Evolutionary conservation across 1,140 invertebrate species (phyloP).

Genomic region (Adelges cooleyi): DNA sequence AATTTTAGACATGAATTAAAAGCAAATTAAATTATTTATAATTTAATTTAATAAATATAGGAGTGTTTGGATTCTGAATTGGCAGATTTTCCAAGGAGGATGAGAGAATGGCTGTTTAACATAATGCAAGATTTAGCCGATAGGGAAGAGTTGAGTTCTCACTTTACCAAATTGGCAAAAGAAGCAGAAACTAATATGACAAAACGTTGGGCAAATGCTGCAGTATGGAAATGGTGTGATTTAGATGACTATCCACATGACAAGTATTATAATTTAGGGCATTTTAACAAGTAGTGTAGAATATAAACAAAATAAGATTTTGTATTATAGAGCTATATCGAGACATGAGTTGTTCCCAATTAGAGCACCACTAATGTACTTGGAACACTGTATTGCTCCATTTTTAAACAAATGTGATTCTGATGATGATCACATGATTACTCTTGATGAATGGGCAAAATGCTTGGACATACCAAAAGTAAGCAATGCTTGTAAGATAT

Average conservation of each 20-base stretch:
- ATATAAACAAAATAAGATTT: not conserved
- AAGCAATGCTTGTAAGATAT: slow-evolving; percentile 28
- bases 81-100: slow-evolving; percentile 80
- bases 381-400: slow-evolving; percentile 91
- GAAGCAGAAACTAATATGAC: slow-evolving; percentile 77
- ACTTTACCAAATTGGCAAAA: slow-evolving; percentile 73
- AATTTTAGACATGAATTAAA: too few relatives aligned
- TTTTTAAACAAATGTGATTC: slow-evolving; percentile 81
- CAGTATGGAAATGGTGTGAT: slow-evolving; percentile 95
- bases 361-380: slow-evolving; percentile 74
- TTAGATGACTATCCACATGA: slow-evolving; percentile 79
- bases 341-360: slow-evolving; percentile 91
- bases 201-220: slow-evolving; percentile 75
- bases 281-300: not conserved
- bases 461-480: slow-evolving; percentile 75
- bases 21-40: not conserved
- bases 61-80: slow-evolving; percentile 72
- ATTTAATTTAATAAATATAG: slow-evolving; percentile 37
- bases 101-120: slow-evolving; percentile 95
- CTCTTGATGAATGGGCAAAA: slow-evolving; percentile 80
- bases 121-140: slow-evolving; percentile 90
- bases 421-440: slow-evolving; percentile 78
- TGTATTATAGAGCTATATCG: slow-evolving; percentile 54
- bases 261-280: slow-evolving; percentile 43
- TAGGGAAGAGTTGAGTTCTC: slow-evolving; percentile 67